phyloP scores from a whole-genome alignment of 2,113 vertebrate genomes.

The Passer montanus region DNA sequence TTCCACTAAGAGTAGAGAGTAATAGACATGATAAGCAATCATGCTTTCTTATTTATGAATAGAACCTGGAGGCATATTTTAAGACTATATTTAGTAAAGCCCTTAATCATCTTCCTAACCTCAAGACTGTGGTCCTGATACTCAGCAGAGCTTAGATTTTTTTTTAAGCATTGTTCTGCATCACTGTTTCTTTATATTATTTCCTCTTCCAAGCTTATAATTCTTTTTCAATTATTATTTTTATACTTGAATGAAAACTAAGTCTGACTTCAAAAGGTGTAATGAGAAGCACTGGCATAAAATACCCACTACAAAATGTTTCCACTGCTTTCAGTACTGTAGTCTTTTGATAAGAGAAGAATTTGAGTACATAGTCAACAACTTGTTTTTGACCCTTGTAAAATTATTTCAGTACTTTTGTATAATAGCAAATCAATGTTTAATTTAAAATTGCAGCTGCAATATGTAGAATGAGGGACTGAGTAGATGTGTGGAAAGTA shows the following conservation, averaged over 20 bases:
- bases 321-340: not conserved
- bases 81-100: conserved; percentile 27
- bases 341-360: not conserved
- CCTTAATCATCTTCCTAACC: not conserved
- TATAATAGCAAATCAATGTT: not conserved
- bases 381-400: not conserved
- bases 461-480: not conserved
- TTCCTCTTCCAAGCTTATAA: not conserved
- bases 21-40: not conserved
- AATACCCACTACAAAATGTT: not conserved
- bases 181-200: not conserved
- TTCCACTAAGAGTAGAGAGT: not conserved
- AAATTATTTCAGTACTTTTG: not conserved
- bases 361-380: not conserved
- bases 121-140: not conserved
- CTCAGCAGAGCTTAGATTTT: not conserved
- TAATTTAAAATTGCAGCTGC: not conserved
- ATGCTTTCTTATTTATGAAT: not conserved
- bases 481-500: not conserved
- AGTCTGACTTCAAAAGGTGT: not conserved
- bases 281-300: not conserved
- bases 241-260: not conserved
- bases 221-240: not conserved
- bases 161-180: not conserved
- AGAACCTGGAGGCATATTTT: not conserved